Evolutionary conservation across 2,888 invertebrate genomes (phyloP).

Genomic region (Pyrgus malvae): DNA sequence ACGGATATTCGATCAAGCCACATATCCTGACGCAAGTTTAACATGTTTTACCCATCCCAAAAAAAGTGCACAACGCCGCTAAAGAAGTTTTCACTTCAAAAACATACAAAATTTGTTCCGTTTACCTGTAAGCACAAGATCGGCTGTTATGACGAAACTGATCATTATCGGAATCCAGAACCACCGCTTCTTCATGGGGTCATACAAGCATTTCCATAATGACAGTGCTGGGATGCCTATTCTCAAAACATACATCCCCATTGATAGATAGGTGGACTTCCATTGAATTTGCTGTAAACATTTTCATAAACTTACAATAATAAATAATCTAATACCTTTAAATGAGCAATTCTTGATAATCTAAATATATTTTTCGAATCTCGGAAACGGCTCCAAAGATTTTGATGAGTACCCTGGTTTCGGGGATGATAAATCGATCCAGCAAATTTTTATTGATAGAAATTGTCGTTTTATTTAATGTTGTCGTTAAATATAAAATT

Average conservation of each 20-base stretch:
- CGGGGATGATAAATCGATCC: too few relatives aligned
- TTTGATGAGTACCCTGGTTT: too few relatives aligned
- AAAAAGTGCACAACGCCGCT: too few relatives aligned
- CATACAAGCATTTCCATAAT: slow-evolving; percentile 63
- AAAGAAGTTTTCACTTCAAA: not conserved
- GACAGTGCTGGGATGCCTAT: slow-evolving; percentile 59
- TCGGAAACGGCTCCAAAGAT: too few relatives aligned
- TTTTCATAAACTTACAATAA: not conserved
- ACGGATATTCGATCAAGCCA: too few relatives aligned
- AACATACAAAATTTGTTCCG: not conserved
- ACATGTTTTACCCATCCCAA: too few relatives aligned
- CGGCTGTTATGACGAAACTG: slow-evolving; percentile 67
- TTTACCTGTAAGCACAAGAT: slow-evolving; percentile 79
- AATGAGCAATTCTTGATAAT: slow-evolving; percentile 13
- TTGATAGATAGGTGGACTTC: slow-evolving; percentile 61
- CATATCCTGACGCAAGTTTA: too few relatives aligned
- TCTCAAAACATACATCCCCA: slow-evolving; percentile 67
- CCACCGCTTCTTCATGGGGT: slow-evolving; percentile 61
- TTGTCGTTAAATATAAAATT: too few relatives aligned
- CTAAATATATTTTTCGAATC: too few relatives aligned
- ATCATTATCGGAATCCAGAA: slow-evolving; percentile 68
- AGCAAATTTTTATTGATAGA: too few relatives aligned
- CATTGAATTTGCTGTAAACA: slow-evolving; percentile 63
- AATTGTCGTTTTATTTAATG: too few relatives aligned
- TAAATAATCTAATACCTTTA: not conserved